These are phyloP conservation scores for Camponotus vicinus DNA, from an alignment of 1,140 invertebrate genomes.

Conservation along the genomic window DNA sequence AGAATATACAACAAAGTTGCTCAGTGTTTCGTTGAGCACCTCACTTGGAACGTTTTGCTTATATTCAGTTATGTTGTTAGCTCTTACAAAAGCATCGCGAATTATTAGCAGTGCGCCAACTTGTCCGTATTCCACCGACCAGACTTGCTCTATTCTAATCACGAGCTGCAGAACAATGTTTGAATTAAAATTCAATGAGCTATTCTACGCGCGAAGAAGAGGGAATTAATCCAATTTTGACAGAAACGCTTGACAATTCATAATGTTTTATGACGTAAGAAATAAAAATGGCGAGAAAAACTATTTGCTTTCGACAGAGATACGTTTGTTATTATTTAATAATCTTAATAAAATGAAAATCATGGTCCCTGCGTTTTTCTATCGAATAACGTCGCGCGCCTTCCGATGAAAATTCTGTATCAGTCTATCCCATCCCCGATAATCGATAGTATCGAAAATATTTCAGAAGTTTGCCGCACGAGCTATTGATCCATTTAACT, in stretches of 20 bases:
- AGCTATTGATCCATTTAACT: not conserved
- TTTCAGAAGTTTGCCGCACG: not conserved
- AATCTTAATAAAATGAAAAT: not conserved
- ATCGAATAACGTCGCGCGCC: not conserved
- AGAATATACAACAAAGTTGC: slow-evolving; percentile 27
- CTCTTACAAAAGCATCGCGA: slow-evolving; percentile 22
- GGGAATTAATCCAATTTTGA: not conserved
- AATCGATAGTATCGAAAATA: slow-evolving; percentile 32
- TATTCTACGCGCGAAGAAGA: not conserved
- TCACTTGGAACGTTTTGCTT: slow-evolving; percentile 13
- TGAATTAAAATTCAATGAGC: slow-evolving; percentile 21
- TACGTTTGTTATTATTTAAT: slow-evolving; percentile 12
- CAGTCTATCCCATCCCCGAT: slow-evolving; percentile 9
- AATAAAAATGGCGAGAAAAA: slow-evolving; percentile 5
- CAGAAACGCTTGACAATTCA: not conserved
- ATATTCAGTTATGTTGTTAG: slow-evolving; percentile 16
- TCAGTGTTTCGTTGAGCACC: not conserved
- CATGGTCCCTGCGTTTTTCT: not conserved
- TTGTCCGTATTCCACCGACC: not conserved
- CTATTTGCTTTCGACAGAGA: not conserved
- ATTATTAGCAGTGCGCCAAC: slow-evolving; percentile 31
- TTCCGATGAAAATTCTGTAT: slow-evolving; percentile 17
- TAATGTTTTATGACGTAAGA: not conserved
- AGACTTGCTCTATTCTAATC: not conserved
- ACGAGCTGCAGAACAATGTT: not conserved